A percentile compares a stretch with the other conserved stretches of the same genome.
These are phyloP conservation scores for Phortica magna DNA, from an alignment of 2,888 invertebrate genomes.

Conservation along the genomic window DNA sequence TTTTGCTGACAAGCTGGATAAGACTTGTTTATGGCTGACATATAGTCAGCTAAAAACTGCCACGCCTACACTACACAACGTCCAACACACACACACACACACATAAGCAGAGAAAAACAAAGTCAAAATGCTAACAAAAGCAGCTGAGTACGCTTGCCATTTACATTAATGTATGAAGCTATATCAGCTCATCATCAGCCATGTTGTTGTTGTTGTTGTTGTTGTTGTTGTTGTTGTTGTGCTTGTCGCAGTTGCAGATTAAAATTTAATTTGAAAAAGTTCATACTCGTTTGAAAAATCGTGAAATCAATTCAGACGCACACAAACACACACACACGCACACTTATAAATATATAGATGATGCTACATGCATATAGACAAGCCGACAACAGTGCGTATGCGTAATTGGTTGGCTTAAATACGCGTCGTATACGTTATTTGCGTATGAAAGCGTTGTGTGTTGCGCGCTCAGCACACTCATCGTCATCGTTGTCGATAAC, in stretches of 20 bases:
- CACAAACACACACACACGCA: not conserved
- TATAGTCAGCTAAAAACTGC: not conserved
- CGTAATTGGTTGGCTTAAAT: too few relatives aligned
- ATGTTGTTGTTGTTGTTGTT: not conserved
- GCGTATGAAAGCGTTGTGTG: too few relatives aligned
- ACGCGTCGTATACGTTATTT: too few relatives aligned
- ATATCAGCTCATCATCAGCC: not conserved
- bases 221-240: conserved; percentile 31
- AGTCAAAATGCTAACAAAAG: not conserved
- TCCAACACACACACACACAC: too few relatives aligned
- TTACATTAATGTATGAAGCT: too few relatives aligned
- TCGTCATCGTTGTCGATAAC: too few relatives aligned
- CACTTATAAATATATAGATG: conserved; percentile 29
- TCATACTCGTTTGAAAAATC: conserved; percentile 35
- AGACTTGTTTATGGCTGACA: conserved; percentile 35
- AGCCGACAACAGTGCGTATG: conserved; percentile 46
- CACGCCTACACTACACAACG: not conserved
- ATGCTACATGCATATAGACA: conserved; percentile 46
- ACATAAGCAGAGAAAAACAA: not conserved
- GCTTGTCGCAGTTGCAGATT: conserved; percentile 44
- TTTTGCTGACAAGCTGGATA: conserved; percentile 30
- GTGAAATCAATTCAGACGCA: not conserved
- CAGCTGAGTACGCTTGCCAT: too few relatives aligned
- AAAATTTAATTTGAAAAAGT: conserved; percentile 61
- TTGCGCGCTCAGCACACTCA: too few relatives aligned